Percentiles rank a stretch among this genome's conserved stretches.
Conservation (phyloP, 2,888 invertebrate genomes). For the Argynnis bischoffii region DNA sequence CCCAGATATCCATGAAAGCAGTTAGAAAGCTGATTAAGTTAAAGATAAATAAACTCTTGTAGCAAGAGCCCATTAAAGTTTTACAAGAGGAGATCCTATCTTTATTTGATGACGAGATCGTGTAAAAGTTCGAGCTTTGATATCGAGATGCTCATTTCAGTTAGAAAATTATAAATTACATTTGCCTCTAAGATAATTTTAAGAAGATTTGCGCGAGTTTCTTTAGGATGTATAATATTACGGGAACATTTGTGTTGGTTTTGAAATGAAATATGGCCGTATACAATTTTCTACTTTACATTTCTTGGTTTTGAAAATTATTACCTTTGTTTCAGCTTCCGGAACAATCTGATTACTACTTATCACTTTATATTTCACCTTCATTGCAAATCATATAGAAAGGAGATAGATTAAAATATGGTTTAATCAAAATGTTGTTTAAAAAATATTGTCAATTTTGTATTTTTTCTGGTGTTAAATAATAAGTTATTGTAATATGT, state of each 20-base stretch:
- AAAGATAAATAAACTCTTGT: constrained; percentile 42
- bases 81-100: constrained; percentile 45
- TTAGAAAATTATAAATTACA: constrained; percentile 48
- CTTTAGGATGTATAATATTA: constrained; percentile 33
- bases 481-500: too few relatives aligned
- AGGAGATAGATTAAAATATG: too few relatives aligned
- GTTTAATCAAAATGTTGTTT: too few relatives aligned
- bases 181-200: constrained; percentile 42
- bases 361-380: not conserved
- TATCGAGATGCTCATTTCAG: constrained; percentile 48
- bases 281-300: constrained; percentile 7
- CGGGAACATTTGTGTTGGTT: constrained; percentile 14
- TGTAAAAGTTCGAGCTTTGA: constrained; percentile 46
- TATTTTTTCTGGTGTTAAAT: too few relatives aligned
- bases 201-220: constrained; percentile 34
- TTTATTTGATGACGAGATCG: constrained; percentile 47
- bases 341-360: not conserved
- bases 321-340: constrained; percentile 8
- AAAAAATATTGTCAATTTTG: too few relatives aligned
- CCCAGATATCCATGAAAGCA: constrained; percentile 14
- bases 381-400: not conserved
- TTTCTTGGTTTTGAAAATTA: constrained; percentile 14
- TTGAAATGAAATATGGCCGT: constrained; percentile 13
- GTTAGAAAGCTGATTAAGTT: constrained; percentile 39
- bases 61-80: constrained; percentile 47